Evolutionary conservation across 2,113 vertebrate species (phyloP).

Genomic region (Corythaixoides concolor): DNA sequence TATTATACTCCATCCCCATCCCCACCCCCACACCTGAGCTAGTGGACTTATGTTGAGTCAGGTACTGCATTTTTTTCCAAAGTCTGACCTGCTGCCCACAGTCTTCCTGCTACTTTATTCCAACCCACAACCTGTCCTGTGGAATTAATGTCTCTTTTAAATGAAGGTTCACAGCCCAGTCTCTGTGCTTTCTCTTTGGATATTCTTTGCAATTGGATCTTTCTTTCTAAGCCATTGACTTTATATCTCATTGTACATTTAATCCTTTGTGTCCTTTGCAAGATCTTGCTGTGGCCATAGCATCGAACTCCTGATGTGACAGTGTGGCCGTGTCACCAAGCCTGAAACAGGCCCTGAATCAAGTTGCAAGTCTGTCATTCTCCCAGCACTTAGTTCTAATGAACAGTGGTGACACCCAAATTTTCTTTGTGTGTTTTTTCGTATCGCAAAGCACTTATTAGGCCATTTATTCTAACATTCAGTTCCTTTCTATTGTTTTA

Average conservation of each 20-base stretch:
- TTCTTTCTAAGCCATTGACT: not conserved
- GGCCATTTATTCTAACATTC: not conserved
- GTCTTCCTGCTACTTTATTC: not conserved
- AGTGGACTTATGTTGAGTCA: not conserved
- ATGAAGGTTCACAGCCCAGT: not conserved
- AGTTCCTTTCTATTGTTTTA: not conserved
- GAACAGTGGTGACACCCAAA: rapidly evolving
- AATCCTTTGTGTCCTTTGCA: not conserved
- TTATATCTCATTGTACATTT: not conserved
- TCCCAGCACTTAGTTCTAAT: not conserved
- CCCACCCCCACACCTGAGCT: not conserved
- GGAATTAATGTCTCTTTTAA: not conserved
- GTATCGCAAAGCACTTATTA: not conserved
- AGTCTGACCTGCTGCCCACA: not conserved
- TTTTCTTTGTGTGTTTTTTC: not conserved
- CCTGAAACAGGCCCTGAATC: not conserved
- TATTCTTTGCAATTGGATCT: not conserved
- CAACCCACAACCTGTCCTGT: not conserved
- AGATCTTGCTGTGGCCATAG: not conserved
- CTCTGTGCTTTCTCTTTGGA: not conserved
- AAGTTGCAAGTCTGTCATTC: not conserved
- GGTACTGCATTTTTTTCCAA: not conserved
- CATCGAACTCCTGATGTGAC: not conserved
- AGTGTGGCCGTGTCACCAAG: not conserved
- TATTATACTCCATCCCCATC: too few species aligned